Conservation (phyloP, 1,140 invertebrate genomes). For the Dendrolimus punctatus region DNA sequence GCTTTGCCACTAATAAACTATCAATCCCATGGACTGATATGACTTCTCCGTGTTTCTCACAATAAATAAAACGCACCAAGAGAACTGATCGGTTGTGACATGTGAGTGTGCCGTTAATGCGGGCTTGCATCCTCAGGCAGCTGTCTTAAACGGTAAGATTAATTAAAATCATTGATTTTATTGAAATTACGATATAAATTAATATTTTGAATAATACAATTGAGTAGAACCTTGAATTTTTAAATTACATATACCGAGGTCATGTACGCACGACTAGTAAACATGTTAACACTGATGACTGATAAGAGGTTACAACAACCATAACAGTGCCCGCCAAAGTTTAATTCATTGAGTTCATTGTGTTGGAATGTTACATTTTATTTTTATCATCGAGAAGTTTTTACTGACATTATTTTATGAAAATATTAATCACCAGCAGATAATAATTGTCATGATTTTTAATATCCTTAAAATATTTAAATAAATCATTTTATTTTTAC, state of each 20-base stretch:
- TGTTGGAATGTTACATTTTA: neutral
- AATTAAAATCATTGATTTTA: neutral
- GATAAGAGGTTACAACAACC: constrained; percentile 3
- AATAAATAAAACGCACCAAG: too few relatives aligned
- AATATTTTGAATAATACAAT: neutral
- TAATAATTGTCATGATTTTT: too few relatives aligned
- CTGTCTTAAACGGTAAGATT: constrained; percentile 50
- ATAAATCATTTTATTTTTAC: too few relatives aligned
- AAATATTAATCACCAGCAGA: too few relatives aligned
- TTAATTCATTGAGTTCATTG: neutral
- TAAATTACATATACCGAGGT: neutral
- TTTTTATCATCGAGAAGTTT: too few relatives aligned
- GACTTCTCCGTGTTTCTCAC: too few relatives aligned
- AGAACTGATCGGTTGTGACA: constrained; percentile 27
- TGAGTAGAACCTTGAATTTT: neutral
- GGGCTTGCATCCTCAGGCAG: constrained; percentile 42
- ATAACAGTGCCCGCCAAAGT: constrained; percentile 3
- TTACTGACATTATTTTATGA: too few relatives aligned
- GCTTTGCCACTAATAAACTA: constrained; percentile 22
- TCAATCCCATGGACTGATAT: constrained; percentile 2
- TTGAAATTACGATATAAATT: neutral
- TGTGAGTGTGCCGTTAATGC: constrained; percentile 37
- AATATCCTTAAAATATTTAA: too few relatives aligned
- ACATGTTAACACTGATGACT: neutral
- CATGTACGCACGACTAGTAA: neutral